Conservation (phyloP, 2,113 vertebrate genomes). For the Thamnaconus septentrionalis region DNA sequence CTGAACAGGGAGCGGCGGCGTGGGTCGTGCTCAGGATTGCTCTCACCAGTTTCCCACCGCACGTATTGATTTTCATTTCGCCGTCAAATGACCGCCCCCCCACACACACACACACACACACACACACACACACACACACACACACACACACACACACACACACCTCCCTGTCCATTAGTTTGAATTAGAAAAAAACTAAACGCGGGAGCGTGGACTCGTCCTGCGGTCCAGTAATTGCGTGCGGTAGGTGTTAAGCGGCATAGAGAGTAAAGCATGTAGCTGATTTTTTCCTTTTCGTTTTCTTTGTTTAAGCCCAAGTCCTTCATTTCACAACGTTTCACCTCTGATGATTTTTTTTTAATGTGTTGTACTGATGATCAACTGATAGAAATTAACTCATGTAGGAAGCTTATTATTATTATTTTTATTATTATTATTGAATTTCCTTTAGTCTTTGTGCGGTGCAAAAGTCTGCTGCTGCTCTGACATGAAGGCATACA, state of each 20-base stretch:
- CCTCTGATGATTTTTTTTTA: constrained; percentile 25
- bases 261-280: constrained; percentile 23
- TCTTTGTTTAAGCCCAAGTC: not conserved
- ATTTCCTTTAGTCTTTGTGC: constrained; percentile 11
- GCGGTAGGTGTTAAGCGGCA: not conserved
- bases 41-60: constrained; percentile 36
- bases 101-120: constrained; percentile 2
- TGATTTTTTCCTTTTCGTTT: not conserved
- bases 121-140: constrained; percentile 1
- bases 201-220: not conserved
- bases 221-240: constrained; percentile 1
- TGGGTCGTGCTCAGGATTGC: constrained; percentile 1
- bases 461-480: constrained; percentile 61
- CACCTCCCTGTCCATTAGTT: constrained; percentile 14
- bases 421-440: not conserved
- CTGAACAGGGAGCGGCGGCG: not conserved
- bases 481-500: constrained; percentile 75
- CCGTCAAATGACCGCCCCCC: constrained; percentile 31
- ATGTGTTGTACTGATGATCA: constrained; percentile 37
- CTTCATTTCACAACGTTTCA: constrained; percentile 34
- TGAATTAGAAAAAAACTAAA: constrained; percentile 16
- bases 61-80: constrained; percentile 57
- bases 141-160: constrained; percentile 3
- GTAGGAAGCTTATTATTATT: not conserved
- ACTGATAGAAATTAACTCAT: constrained; percentile 4